phyloP scores from a whole-genome alignment of 2,888 invertebrate genomes.

The Bellardia bayeri region DNA sequence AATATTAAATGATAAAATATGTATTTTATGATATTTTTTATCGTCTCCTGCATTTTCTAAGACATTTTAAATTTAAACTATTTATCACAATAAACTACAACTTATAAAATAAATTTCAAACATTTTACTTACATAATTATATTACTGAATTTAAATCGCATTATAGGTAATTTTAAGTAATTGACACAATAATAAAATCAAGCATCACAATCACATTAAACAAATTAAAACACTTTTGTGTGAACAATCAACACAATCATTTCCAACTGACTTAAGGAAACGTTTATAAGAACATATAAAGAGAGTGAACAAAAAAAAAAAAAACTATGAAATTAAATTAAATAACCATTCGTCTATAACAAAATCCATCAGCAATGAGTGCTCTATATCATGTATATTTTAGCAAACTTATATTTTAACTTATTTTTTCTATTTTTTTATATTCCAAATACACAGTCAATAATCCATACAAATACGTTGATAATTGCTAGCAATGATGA shows the following conservation, averaged over 20 bases:
- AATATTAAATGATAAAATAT: no score
- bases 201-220: slow-evolving; percentile 44
- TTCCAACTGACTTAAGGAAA: slow-evolving; percentile 56
- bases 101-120: no score
- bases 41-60: no score
- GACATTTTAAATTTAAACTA: no score
- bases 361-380: slow-evolving; percentile 43
- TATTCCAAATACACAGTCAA: slow-evolving; percentile 32
- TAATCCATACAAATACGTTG: slow-evolving; percentile 71
- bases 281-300: background rate
- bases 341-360: slow-evolving; percentile 46
- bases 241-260: slow-evolving; percentile 24
- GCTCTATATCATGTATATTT: slow-evolving; percentile 1
- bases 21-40: no score
- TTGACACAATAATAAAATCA: slow-evolving; percentile 41
- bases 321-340: slow-evolving; percentile 50
- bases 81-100: no score
- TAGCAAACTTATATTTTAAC: background rate
- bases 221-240: slow-evolving; percentile 29
- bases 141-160: background rate
- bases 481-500: slow-evolving; percentile 74
- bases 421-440: slow-evolving; percentile 25
- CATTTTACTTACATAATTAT: no score
- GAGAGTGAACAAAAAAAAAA: background rate
- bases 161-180: background rate